Evolutionary conservation across 2,113 vertebrate genomes (phyloP), one percentile per base, ranked within the genome.

Genomic region (Orthochromis indermauri): DNA sequence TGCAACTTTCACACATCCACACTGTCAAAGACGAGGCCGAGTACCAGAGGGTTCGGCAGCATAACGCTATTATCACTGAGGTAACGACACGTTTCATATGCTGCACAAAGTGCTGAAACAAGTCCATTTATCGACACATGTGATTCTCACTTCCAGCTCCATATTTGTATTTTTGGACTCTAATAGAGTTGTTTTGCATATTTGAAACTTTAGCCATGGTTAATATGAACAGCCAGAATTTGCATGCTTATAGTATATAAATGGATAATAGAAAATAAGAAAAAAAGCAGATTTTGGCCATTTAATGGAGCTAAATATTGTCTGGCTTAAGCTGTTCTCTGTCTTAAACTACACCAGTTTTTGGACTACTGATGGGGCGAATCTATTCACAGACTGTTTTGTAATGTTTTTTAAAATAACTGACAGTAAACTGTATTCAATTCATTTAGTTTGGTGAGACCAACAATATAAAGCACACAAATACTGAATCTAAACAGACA

Each of bases 61-160:
- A 99, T 83, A 98, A 99, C 87, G 97, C 98, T 95, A 97, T 99
- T 87, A 92, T 99, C 94, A 99, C 98, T 0, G 98, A 99, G 98
- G 99, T 99, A 92, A 96, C 13, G 1, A 31, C 53, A 49, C 17
- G 4, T 51, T 19, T 78, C 42, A 49, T 47, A 28, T 49, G 21
- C 37, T 73, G 68, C 40, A 45, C 68, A 26, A 63, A 45, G 21
- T 73, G 40, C 68, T 73, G 21, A 73, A 73, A 47, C 45, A 33
- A 51, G 45, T 33, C 26, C 3, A 28, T 49, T n/a, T 31, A 31
- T 45, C 37, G 37, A 42, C 12, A 73, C 40, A 40, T 73, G 21
- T 73, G n/a, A 45, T 26, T 45, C 40, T 28, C 68, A 73, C 13
- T 73, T 73, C 21, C 68, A 73, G 21, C 68, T 73, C 13, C 14